A percentile compares a stretch with the other conserved stretches of the same genome.
phyloP scores from a whole-genome alignment of 2,113 vertebrate genomes.

The Thermophis baileyi region DNA sequence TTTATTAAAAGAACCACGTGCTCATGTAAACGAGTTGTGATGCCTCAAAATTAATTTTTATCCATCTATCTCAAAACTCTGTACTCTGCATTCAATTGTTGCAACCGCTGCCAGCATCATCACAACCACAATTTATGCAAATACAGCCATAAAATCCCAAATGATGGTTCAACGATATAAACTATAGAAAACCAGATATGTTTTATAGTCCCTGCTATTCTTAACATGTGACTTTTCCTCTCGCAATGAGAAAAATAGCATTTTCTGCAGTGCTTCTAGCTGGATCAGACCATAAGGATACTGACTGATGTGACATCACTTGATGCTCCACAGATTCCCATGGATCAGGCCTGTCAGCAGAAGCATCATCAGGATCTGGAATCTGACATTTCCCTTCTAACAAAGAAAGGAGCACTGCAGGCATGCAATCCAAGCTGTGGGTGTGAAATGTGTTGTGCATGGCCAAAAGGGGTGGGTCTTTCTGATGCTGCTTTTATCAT shows the following conservation, averaged over 20 bases:
- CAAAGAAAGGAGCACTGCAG: background rate
- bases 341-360: background rate
- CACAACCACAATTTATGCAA: background rate
- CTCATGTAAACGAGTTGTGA: background rate
- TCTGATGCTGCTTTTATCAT: background rate
- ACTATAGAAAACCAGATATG: background rate
- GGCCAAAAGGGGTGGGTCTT: background rate
- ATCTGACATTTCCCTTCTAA: background rate
- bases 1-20: background rate
- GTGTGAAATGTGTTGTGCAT: background rate
- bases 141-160: background rate
- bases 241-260: background rate
- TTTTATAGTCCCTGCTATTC: background rate
- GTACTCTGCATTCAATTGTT: slow-evolving; percentile 31
- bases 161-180: background rate
- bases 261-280: background rate
- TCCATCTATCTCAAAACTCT: background rate
- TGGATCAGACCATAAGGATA: background rate
- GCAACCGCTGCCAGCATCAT: background rate
- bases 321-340: background rate
- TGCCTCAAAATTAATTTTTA: background rate
- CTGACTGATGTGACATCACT: background rate
- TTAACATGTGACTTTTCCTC: background rate
- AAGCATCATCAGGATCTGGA: background rate
- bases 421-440: background rate